Conservation (phyloP, 2,113 vertebrate species). For the Menidia beryllina region DNA sequence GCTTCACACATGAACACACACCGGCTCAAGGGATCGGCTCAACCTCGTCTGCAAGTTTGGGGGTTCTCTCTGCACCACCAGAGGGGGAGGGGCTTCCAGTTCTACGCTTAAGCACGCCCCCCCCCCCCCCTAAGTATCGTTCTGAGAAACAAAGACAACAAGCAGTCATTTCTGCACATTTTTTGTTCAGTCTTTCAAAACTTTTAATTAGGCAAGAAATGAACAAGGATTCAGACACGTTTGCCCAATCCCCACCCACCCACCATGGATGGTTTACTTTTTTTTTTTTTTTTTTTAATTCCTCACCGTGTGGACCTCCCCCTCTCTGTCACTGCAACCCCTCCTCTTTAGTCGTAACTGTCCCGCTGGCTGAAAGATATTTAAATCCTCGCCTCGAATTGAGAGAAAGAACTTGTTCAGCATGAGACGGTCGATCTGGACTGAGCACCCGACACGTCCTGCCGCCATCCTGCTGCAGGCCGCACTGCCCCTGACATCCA, state of each 20-base stretch:
- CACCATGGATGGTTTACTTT: slow-evolving; percentile 6
- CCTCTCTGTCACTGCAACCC: slow-evolving; percentile 19
- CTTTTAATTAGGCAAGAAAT: slow-evolving; percentile 44
- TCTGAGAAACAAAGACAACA: slow-evolving; percentile 19
- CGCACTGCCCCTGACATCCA: slow-evolving; percentile 41
- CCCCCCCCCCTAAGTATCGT: slow-evolving; percentile 9
- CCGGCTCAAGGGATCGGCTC: slow-evolving; percentile 62
- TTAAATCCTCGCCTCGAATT: slow-evolving; percentile 45
- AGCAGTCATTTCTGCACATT: slow-evolving; percentile 36
- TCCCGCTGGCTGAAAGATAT: slow-evolving; percentile 54
- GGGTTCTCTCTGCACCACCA: slow-evolving; percentile 52
- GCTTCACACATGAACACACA: slow-evolving; percentile 72
- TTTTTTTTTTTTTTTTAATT: slow-evolving; percentile 8
- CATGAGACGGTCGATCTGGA: slow-evolving; percentile 46
- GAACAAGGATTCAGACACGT: background rate
- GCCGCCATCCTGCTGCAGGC: slow-evolving; percentile 9
- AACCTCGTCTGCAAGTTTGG: slow-evolving; percentile 43
- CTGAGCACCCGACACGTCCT: slow-evolving; percentile 45
- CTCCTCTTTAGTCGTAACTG: slow-evolving; percentile 39
- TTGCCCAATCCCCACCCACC: background rate
- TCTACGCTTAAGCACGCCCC: slow-evolving; percentile 43
- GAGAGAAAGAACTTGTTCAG: slow-evolving; percentile 40
- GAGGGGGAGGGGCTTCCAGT: slow-evolving; percentile 44
- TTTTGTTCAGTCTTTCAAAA: slow-evolving; percentile 32
- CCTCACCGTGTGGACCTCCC: slow-evolving; percentile 9